Evolutionary conservation across 1,140 invertebrate species (phyloP).

Genomic region (Drosophila arawakana): DNA sequence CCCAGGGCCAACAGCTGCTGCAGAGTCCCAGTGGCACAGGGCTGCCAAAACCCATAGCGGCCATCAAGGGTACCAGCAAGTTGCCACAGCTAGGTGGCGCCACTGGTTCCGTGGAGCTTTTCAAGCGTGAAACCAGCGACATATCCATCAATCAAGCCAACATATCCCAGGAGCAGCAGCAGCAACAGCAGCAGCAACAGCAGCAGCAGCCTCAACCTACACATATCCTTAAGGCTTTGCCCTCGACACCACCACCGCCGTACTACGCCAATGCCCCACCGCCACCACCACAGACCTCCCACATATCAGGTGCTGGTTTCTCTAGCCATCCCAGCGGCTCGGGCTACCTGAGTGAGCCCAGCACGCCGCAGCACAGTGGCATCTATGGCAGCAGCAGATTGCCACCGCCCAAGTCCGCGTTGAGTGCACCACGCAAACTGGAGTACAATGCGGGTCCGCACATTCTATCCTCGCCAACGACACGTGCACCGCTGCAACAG

Average conservation of each 20-base stretch:
- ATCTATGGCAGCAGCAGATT: constrained; percentile 67
- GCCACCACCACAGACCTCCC: constrained; percentile 21
- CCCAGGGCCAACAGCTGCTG: constrained; percentile 52
- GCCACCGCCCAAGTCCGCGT: constrained; percentile 59
- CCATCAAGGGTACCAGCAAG: constrained; percentile 94
- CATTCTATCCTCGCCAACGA: constrained; percentile 84
- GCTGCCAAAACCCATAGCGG: constrained; percentile 95
- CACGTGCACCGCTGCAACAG: constrained; percentile 84
- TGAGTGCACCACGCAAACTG: constrained; percentile 61
- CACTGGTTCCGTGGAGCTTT: constrained; percentile 28
- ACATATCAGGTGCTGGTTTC: constrained; percentile 55
- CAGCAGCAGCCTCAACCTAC: constrained; percentile 39
- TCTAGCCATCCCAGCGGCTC: constrained; percentile 1
- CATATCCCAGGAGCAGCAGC: constrained; percentile 68
- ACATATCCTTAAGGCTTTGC: constrained; percentile 77
- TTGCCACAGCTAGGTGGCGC: constrained; percentile 83
- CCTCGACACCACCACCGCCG: constrained; percentile 52
- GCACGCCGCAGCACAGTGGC: constrained; percentile 59
- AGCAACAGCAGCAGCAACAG: constrained; percentile 10
- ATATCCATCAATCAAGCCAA: constrained; percentile 75
- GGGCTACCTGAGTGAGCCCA: constrained; percentile 70
- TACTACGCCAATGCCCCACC: constrained; percentile 69
- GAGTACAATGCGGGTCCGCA: constrained; percentile 77
- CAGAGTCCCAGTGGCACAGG: constrained; percentile 86
- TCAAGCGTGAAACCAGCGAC: constrained; percentile 77